Conservation (phyloP, 2,888 invertebrate species). For the Himalopsyche tibetana region DNA sequence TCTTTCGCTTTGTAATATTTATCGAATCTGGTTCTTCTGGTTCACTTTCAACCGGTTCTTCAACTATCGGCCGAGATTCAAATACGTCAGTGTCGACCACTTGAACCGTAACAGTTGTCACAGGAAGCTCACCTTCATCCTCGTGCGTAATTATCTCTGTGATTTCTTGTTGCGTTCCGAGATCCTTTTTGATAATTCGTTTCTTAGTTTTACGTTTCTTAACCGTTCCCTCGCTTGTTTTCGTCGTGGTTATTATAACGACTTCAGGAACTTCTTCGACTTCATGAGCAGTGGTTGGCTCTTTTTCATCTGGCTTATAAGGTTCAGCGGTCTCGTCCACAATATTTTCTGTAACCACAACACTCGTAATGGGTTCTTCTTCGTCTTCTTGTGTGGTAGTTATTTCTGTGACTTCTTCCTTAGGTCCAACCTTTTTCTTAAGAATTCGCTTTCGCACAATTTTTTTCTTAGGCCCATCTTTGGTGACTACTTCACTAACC, state of each 20-base stretch:
- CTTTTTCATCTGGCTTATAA: too few species aligned
- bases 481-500: constrained; percentile 67
- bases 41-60: constrained; percentile 66
- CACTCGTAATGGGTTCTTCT: constrained; percentile 64
- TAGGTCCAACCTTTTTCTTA: constrained; percentile 67
- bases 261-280: too few species aligned
- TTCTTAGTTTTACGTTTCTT: too few species aligned
- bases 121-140: too few species aligned
- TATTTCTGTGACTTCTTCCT: constrained; percentile 65
- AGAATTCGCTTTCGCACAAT: constrained; percentile 68
- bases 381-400: constrained; percentile 67
- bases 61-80: constrained; percentile 63
- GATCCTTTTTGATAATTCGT: too few species aligned
- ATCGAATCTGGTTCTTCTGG: too few species aligned
- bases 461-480: constrained; percentile 70
- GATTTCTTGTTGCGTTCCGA: too few species aligned
- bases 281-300: too few species aligned
- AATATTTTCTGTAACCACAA: constrained; percentile 65
- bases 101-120: constrained; percentile 53
- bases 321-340: constrained; percentile 60
- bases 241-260: too few species aligned
- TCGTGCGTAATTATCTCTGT: too few species aligned
- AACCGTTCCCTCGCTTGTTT: too few species aligned
- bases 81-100: constrained; percentile 53
- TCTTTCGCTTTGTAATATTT: too few species aligned